Base-by-base conservation (phyloP, 2,888 invertebrate species). In the Flexamia atlantica region DNA sequence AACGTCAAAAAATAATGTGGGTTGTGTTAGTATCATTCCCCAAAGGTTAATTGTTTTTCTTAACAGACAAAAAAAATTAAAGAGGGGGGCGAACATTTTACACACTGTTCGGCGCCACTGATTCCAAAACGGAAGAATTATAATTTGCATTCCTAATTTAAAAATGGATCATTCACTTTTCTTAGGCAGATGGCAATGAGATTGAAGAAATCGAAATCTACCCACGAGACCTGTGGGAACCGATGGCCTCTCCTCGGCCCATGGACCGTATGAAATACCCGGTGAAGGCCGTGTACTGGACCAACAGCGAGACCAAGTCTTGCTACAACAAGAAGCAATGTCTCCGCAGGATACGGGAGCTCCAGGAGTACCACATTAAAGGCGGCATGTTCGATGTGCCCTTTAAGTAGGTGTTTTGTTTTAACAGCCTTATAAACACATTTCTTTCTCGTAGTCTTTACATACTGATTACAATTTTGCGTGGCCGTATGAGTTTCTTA, bases 191-290 rank as follows among this genome's bases (percentile, higher is more conserved):
- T 4, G 36, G 36, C n/a, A n/a, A n/a, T 36, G 46, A 46, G 46
- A 3, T 17, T 4, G 20, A 57, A 57, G 57, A 57, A 23, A 25
- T 72, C 9, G 40, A 72, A 40, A 72, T 72, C 4, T 12, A 28
- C 9, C 40, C 72, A 1, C 1, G 40, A 14, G 20, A 72, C 40
- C 36, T 40, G 20, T 72, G 72, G 72, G 36, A 40, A 23, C 72
- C 72, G 0, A 7, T 17, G 72, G 72, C 25, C 10, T 36, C 72
- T 1, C 72, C 72, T 0, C 36, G 72, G 1, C 40, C 72, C 40
- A 72, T 72, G 72, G 72, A 72, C 36, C 17, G 72, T n/a, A n/a
- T 72, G 72, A 72, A 23, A 17, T 40, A 72, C 17, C 72, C 72
- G 23, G n/a, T 40, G 12, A 72, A 42, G 7, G 72, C 40, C 4